Conservation (phyloP, 2,888 invertebrate species). For the Geophilus truncorum region DNA sequence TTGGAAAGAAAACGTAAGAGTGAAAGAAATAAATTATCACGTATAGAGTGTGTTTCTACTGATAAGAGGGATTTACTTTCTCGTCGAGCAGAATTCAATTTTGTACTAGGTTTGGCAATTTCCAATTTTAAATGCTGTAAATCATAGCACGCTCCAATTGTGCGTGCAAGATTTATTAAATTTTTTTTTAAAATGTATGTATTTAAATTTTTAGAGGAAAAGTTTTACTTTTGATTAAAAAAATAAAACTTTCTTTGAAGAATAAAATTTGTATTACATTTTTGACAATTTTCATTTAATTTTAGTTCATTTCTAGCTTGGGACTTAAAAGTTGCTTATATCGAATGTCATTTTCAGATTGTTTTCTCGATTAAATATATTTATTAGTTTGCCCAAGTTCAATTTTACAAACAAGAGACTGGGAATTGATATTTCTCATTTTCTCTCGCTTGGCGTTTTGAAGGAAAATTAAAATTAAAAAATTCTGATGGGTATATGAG, state of each 20-base stretch:
- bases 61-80: conserved; percentile 21
- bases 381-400: neutral
- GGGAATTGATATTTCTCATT: conserved; percentile 4
- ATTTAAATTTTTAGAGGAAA: neutral
- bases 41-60: conserved; percentile 23
- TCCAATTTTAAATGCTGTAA: conserved; percentile 27
- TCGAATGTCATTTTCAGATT: neutral
- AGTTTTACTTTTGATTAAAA: neutral
- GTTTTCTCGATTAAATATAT: neutral
- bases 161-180: conserved; percentile 16
- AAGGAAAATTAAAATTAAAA: neutral
- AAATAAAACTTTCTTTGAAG: neutral
- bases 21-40: conserved; percentile 21
- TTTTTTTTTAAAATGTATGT: neutral
- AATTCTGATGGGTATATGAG: neutral
- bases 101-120: conserved; percentile 21
- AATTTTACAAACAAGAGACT: neutral
- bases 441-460: neutral
- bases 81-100: conserved; percentile 23
- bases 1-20: conserved; percentile 5
- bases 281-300: neutral
- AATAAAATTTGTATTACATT: neutral
- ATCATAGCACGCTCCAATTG: conserved; percentile 21
- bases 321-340: neutral
- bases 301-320: neutral